Conservation (phyloP, 64 coral and sea anemone species). For the Catalaphyllia jardinei region DNA sequence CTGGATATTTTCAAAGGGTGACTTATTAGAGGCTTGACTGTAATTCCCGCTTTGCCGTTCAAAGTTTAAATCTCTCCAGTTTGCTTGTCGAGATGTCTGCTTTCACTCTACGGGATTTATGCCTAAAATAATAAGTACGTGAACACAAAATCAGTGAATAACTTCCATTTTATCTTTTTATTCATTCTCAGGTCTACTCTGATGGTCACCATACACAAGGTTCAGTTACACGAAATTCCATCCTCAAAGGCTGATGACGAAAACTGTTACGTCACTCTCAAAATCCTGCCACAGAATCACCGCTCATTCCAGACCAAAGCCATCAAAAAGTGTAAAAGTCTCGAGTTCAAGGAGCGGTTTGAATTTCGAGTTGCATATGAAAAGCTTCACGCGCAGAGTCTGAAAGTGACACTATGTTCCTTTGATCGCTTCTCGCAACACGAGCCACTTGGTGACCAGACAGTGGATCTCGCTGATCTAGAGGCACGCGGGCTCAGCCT, state of each 20-base stretch:
- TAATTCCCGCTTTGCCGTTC: too few relatives aligned
- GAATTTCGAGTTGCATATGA: slow-evolving; percentile 45
- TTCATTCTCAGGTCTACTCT: slow-evolving; percentile 7
- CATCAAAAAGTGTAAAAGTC: slow-evolving; percentile 4
- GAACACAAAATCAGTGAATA: background rate
- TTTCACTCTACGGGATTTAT: too few relatives aligned
- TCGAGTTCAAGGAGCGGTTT: slow-evolving; percentile 50
- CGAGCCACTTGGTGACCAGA: slow-evolving; percentile 49
- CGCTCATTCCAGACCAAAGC: slow-evolving; percentile 57
- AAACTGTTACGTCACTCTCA: slow-evolving; percentile 47
- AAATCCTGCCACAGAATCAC: slow-evolving; percentile 51
- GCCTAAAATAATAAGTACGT: too few relatives aligned
- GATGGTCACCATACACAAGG: slow-evolving; percentile 2
- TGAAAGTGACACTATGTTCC: slow-evolving; percentile 52
- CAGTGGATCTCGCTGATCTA: slow-evolving; percentile 34
- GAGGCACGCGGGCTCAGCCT: slow-evolving; percentile 59
- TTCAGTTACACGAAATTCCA: slow-evolving; percentile 4
- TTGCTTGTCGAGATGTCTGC: too few relatives aligned
- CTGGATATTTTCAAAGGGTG: too few relatives aligned
- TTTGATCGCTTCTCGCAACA: slow-evolving; percentile 80
- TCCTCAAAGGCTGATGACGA: background rate
- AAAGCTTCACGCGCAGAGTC: slow-evolving; percentile 33
- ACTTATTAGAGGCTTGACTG: too few relatives aligned
- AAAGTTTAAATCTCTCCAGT: too few relatives aligned
- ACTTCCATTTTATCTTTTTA: background rate